Base-by-base conservation (phyloP, 2,888 invertebrate species). In the Cantharis flavilabris region DNA sequence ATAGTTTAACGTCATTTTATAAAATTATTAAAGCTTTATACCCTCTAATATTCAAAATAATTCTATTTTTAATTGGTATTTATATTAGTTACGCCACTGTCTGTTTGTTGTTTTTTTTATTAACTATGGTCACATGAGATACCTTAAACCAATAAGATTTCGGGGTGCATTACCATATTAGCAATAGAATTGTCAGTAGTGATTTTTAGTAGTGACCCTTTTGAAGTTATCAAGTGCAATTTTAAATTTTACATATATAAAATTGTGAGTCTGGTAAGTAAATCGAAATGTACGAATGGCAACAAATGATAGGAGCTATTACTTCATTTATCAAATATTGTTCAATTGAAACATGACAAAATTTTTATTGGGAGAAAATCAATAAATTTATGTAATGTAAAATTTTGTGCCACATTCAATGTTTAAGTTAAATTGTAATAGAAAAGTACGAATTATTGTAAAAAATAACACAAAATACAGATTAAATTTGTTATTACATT, bases 111-210 rank as follows among this genome's bases (percentile, higher is more conserved):
- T 23, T 23, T 67, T n/a, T 30, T 67, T 67, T 23, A 18, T 20
- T 26, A 23, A 20, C 20, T 75, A 75, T 13, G 72, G 80, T 84
- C 85, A 85, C 85, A 84, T 85, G 86, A 81, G 78, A 49, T 65
- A 23, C 81, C 64, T 79, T 81, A 81, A 82, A 83, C 86, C 86
- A 85, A 86, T 86, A 76, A 78, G 78, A 76, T 72, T 69, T 74
- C 78, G 74, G 82, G 82, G 83, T 83, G 82, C 82, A 83, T 86
- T 86, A 85, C 84, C 83, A 85, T 84, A 84, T 78, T 82, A 76
- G 82, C 80, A 77, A 73, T 74, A 77, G 74, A 71, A 74, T 73
- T 65, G 77, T 71, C 74, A 74, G 77, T 73, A 77, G 77, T 74
- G 73, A 77, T 73, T 74, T 76, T 75, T 23, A 67, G 23, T 67